phyloP scores from a whole-genome alignment of 1,140 invertebrate genomes.

The Babylonia areolata region DNA sequence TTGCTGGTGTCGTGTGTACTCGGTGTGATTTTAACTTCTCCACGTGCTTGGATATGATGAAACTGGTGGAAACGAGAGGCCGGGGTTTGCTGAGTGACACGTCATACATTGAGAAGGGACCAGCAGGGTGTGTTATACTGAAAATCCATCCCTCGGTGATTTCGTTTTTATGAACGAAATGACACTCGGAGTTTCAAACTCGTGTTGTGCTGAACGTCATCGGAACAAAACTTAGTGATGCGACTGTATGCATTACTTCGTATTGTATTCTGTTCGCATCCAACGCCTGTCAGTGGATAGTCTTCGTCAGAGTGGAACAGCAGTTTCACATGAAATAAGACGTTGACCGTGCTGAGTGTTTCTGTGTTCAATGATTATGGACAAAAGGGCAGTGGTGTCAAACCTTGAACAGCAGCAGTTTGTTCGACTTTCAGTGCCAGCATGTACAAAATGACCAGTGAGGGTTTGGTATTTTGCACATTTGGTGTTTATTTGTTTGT shows the following conservation, averaged over 20 bases:
- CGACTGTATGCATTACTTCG: too few species aligned
- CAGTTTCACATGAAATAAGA: background rate
- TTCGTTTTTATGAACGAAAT: too few species aligned
- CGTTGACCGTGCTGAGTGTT: background rate
- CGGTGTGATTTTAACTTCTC: constrained; percentile 1
- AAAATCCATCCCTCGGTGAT: background rate
- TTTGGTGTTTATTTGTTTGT: background rate
- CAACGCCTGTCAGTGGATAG: background rate
- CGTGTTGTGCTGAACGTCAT: background rate
- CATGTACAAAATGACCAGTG: background rate
- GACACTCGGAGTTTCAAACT: too few species aligned
- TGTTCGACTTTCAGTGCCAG: background rate
- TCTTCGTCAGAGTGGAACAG: background rate
- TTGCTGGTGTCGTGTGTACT: background rate
- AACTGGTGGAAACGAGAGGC: background rate
- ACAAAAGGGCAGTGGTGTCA: background rate
- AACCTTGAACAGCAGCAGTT: background rate
- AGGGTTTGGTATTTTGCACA: background rate
- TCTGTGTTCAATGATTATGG: background rate
- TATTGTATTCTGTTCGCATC: background rate
- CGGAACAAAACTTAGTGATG: background rate
- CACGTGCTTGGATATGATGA: background rate
- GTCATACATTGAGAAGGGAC: background rate
- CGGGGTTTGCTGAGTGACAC: background rate
- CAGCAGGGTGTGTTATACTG: background rate